Percentiles rank a stretch among this genome's conserved stretches.
These are phyloP conservation scores for Meghimatium bilineatum DNA, from an alignment of 2,888 invertebrate species.

Conservation along the genomic window DNA sequence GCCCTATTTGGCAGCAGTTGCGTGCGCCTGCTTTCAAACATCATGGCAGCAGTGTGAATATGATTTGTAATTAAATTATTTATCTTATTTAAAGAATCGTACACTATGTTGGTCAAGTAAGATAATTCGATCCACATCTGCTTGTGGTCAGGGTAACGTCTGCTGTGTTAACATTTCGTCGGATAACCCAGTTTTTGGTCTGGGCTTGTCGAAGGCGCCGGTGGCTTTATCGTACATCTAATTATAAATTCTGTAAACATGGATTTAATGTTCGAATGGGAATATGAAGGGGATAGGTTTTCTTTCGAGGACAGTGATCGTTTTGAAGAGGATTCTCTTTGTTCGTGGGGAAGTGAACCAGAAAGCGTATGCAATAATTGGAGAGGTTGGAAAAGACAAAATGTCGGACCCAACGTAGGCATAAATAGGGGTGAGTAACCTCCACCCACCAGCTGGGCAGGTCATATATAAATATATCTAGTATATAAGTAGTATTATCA, in stretches of 20 bases:
- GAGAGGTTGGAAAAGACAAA: constrained; percentile 94
- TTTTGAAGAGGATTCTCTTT: constrained; percentile 97
- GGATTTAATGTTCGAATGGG: constrained; percentile 85
- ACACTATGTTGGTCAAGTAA: constrained; percentile 3
- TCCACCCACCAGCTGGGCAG: neutral
- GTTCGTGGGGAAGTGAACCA: constrained; percentile 98
- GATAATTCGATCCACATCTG: neutral
- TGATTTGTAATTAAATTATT: neutral
- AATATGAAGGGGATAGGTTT: constrained; percentile 87
- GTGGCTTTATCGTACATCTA: neutral
- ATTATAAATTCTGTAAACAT: constrained; percentile 56
- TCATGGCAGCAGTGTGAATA: constrained; percentile 9
- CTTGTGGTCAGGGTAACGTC: neutral
- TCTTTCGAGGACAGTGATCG: constrained; percentile 98
- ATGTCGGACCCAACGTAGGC: constrained; percentile 67
- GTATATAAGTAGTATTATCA: neutral
- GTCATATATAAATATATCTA: neutral
- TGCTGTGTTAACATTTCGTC: constrained; percentile 25
- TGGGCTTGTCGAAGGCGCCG: constrained; percentile 22
- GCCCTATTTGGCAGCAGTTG: constrained; percentile 45
- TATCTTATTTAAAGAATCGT: neutral
- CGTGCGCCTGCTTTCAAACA: constrained; percentile 24
- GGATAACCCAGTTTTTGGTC: constrained; percentile 38
- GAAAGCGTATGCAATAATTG: constrained; percentile 98
- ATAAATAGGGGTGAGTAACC: constrained; percentile 43